phyloP scores from a whole-genome alignment of 2,888 invertebrate genomes.

The Tenthredo amoena region DNA sequence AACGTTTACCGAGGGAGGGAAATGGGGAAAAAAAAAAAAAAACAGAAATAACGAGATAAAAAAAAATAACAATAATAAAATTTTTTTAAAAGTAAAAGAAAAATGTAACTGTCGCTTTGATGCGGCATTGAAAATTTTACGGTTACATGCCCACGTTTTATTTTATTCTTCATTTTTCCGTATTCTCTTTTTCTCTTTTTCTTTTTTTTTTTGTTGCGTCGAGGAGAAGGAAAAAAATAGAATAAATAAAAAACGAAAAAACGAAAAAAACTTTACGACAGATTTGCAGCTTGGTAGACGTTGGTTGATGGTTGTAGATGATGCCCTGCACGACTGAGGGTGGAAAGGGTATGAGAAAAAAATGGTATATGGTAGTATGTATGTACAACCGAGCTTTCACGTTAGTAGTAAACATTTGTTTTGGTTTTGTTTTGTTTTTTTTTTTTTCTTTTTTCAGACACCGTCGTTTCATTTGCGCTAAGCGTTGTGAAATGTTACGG shows the following conservation, averaged over 20 bases:
- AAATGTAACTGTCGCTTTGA: slow-evolving; percentile 14
- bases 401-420: slow-evolving; percentile 34
- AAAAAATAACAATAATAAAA: too few relatives aligned
- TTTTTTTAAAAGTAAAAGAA: not conserved
- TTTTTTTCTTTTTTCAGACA: not conserved
- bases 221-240: not conserved
- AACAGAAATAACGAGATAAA: not conserved
- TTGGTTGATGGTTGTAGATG: slow-evolving; percentile 21
- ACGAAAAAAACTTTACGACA: not conserved
- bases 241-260: not conserved
- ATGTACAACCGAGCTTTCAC: not conserved
- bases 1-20: not conserved
- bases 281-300: slow-evolving; percentile 14
- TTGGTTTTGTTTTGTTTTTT: too few relatives aligned
- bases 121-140: slow-evolving; percentile 7
- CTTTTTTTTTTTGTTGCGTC: not conserved
- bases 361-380: not conserved
- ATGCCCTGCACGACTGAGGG: not conserved
- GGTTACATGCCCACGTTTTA: not conserved
- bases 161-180: not conserved
- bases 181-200: not conserved
- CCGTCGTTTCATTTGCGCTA: slow-evolving; percentile 28
- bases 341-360: not conserved
- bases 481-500: slow-evolving; percentile 25
- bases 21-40: not conserved